A percentile compares a stretch with the other conserved stretches of the same genome.
phyloP scores from a whole-genome alignment of 2,113 vertebrate genomes.

The Lepus timidus region DNA sequence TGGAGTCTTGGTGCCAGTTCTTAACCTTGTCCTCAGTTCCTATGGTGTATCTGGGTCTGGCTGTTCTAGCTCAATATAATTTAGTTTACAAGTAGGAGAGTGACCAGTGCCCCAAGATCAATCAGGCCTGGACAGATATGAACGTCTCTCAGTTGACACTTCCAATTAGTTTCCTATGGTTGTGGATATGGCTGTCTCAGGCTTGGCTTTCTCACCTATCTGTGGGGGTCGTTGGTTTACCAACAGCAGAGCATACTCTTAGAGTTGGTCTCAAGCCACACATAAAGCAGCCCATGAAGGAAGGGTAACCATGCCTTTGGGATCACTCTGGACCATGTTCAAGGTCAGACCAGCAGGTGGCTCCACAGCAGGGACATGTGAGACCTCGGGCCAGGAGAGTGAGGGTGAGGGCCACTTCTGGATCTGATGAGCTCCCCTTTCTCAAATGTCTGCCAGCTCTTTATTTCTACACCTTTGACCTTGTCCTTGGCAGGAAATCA shows the following conservation, averaged over 20 bases:
- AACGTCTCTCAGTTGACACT: background rate
- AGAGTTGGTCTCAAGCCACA: background rate
- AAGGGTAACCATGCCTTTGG: background rate
- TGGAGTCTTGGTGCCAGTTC: background rate
- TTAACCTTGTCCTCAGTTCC: background rate
- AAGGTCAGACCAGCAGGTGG: constrained; percentile 13
- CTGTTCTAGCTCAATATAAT: background rate
- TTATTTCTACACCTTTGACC: constrained; percentile 15
- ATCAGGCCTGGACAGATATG: background rate
- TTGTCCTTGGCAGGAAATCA: constrained; percentile 41
- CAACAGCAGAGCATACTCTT: background rate
- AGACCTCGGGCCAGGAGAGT: background rate
- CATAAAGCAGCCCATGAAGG: background rate
- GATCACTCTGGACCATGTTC: background rate
- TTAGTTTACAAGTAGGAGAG: background rate
- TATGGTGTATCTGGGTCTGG: background rate
- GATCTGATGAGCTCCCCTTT: background rate
- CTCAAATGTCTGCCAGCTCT: constrained; percentile 11
- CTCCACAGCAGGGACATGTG: background rate
- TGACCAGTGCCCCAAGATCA: background rate
- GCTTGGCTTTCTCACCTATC: background rate
- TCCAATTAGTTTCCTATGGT: background rate
- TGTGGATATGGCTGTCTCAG: background rate
- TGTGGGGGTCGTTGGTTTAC: background rate
- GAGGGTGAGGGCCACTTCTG: background rate